Base-by-base conservation (phyloP, 1,140 invertebrate species). In the Drosophila tristis region DNA sequence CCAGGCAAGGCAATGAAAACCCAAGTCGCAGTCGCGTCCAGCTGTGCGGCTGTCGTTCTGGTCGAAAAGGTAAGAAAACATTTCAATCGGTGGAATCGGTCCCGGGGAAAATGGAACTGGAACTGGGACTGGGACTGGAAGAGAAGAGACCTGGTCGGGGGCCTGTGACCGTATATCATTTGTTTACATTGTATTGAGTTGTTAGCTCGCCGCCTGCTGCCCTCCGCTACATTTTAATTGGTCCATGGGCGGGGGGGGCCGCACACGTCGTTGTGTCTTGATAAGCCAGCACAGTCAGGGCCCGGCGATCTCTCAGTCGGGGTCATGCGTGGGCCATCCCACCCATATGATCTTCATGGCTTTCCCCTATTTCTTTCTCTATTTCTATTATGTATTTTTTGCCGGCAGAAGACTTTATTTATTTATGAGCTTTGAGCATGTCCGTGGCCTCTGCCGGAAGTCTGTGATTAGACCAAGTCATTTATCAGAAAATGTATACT, bases 121-220 rank as follows among this genome's bases (percentile, higher is more conserved):
- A 50, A 67, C 42, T 44, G 49, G 39, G 42, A 67, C 42, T 66
- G n/a, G n/a, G 23, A n/a, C n/a, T n/a, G n/a, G n/a, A 45, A 56
- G 26, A 42, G 49, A 29, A 43, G 35, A 57, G 31, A 61, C 31
- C 56, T 49, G 58, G 65, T 48, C 59, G 15, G 39, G 45, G 49
- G 16, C 65, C 67, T 74, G 75, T 64, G 82, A 89, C 84, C 84
- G 84, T 87, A 87, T 87, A 87, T 87, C 82, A 87, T 87, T 87
- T 87, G 82, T 89, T 87, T 87, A 87, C 84, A 89, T 87, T 87
- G 82, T 82, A 87, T 87, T 87, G 82, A 87, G 82, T 89, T 87
- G 82, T 87, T 87, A 80, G 81, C 64, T 72, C 57, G 50, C 74
- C 68, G 74, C 77, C 81, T 74, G 81, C 78, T 76, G 78, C 43